A percentile compares a stretch with the other conserved stretches of the same genome.
Conservation (phyloP, 1,140 invertebrate species). For the Trichomalopsis sarcophagae region DNA sequence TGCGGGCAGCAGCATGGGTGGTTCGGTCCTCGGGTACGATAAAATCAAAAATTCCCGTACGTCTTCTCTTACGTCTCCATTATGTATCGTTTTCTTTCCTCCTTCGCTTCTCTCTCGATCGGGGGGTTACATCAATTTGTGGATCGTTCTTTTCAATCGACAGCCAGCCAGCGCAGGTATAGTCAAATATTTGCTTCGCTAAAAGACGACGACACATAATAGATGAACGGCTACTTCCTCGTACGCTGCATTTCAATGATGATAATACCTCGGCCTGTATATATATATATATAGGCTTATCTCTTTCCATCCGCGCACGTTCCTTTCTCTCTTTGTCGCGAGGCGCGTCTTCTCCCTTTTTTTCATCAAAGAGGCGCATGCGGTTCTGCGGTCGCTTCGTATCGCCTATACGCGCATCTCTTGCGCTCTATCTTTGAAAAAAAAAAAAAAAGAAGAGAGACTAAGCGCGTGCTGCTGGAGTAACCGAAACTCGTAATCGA, state of each 20-base stretch:
- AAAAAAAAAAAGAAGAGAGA: neutral
- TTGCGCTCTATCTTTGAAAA: neutral
- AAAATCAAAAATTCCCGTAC: constrained; percentile 6
- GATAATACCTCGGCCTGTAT: neutral
- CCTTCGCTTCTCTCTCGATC: too few species aligned
- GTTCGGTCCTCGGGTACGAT: neutral
- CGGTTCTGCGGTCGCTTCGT: neutral
- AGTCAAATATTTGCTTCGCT: too few species aligned
- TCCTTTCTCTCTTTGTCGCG: neutral
- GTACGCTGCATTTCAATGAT: neutral
- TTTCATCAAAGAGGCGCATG: neutral
- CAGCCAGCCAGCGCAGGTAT: too few species aligned
- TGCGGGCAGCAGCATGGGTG: neutral
- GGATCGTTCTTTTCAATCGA: too few species aligned
- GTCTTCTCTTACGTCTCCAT: neutral
- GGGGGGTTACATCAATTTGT: too few species aligned
- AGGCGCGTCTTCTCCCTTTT: neutral
- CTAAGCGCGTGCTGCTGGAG: neutral
- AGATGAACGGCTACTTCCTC: neutral
- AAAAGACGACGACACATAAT: too few species aligned
- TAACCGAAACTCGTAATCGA: neutral
- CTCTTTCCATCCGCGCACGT: neutral
- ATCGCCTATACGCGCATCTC: neutral
- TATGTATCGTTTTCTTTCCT: neutral
- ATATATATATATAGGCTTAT: neutral